A percentile compares a stretch with the other conserved stretches of the same genome.
phyloP scores from a whole-genome alignment of 2,113 vertebrate genomes.

The Vulpes ferrilata region DNA sequence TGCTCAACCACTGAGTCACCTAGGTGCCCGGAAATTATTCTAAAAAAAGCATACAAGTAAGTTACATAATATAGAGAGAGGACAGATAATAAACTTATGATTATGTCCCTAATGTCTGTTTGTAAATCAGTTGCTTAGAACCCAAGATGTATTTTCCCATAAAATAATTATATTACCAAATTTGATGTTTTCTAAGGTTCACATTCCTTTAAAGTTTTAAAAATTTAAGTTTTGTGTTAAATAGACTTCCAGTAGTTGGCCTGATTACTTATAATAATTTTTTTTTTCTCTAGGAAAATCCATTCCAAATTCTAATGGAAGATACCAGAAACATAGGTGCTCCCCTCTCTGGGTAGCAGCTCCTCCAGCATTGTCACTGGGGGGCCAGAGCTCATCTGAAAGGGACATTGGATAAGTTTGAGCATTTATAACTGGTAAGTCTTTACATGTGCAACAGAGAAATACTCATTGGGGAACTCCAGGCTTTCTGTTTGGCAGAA shows the following conservation, averaged over 20 bases:
- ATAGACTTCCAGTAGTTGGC: not conserved
- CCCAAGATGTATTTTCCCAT: not conserved
- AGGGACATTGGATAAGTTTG: not conserved
- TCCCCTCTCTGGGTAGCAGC: not conserved
- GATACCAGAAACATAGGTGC: not conserved
- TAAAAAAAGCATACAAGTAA: not conserved
- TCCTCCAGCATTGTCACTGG: not conserved
- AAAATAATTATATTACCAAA: constrained; percentile 11
- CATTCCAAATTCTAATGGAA: not conserved
- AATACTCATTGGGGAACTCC: not conserved
- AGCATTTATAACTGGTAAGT: not conserved
- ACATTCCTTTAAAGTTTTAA: not conserved
- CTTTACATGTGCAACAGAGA: not conserved
- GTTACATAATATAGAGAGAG: not conserved
- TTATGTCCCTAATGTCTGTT: not conserved
- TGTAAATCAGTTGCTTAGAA: not conserved
- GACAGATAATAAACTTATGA: not conserved
- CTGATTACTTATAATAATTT: not conserved
- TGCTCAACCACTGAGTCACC: too few relatives aligned
- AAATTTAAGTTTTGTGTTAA: not conserved
- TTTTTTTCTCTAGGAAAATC: not conserved
- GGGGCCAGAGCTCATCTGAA: not conserved
- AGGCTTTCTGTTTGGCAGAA: not conserved
- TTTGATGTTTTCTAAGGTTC: constrained; percentile 28
- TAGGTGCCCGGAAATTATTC: not conserved